Evolutionary conservation across 2,888 invertebrate genomes (phyloP), one percentile per base, ranked within the genome.

Genomic region (Diplolepis rosae): DNA sequence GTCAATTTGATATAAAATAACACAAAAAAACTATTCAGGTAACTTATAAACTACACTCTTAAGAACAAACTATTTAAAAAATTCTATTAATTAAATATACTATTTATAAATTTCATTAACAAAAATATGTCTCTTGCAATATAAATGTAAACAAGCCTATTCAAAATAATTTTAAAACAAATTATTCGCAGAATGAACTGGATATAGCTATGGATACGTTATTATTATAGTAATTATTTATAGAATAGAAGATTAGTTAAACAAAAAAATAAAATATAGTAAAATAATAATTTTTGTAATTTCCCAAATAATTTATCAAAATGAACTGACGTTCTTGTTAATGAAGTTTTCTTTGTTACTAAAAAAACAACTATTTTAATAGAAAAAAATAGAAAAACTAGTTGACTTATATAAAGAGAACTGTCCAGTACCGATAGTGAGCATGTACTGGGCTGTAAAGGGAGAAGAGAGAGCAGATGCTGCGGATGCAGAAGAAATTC

Each of bases 401-500:
- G 13, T 61, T 61, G 35, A 39, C 39, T 32, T 61, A 27, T 22
- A 13, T 61, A 22, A 24, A 39, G 61, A 61, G 61, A 61, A 61
- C 32, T 61, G 61, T 24, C 61, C 61, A 61, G 61, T 39, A 61
- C 24, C 61, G 61, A 24, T 61, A 24, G 61, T 61, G 61, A 61
- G 27, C 74, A 73, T 75, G 76, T 72, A 73, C 45, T 27, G 65
- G 61, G 66, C 50, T 51, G 50, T 52, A 61, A n/a, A 48, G 67
- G 67, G 69, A 48, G 42, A 30, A 68, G 68, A 66, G 82, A 77
- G 75, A 73, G 79, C 75, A 81, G 85, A 85, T 84, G 85, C 84
- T 85, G 85, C 83, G 83, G 85, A 85, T 85, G 81, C 83, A 77
- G 82, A 80, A 82, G 74, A 78, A 78, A 82, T 70, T 50, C 76